Conservation (phyloP, 1,140 invertebrate species). For the Sycobia sp. region DNA sequence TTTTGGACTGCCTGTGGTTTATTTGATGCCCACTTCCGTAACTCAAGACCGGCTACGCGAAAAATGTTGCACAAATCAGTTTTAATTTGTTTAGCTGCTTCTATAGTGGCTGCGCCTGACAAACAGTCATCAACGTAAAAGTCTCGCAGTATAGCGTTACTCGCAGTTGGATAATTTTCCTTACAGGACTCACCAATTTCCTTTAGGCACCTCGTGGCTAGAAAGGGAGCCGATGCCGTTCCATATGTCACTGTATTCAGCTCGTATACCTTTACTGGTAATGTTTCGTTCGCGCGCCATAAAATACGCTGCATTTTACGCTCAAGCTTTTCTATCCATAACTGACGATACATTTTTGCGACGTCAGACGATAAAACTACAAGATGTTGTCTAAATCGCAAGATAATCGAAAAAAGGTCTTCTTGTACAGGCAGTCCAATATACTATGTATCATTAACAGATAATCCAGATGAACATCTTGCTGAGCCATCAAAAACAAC, state of each 20-base stretch:
- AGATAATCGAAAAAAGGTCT: slow-evolving; percentile 25
- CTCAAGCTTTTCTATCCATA: slow-evolving; percentile 25
- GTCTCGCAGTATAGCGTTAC: slow-evolving; percentile 36
- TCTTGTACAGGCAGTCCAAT: slow-evolving; percentile 34
- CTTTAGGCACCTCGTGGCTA: slow-evolving; percentile 16
- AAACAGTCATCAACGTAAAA: slow-evolving; percentile 39
- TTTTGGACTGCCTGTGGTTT: too few relatives aligned
- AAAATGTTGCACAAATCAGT: too few relatives aligned
- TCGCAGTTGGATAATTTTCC: not conserved
- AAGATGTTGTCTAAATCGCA: slow-evolving; percentile 33
- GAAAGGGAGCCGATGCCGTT: slow-evolving; percentile 7
- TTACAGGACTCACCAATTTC: slow-evolving; percentile 8
- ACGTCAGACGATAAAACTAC: slow-evolving; percentile 39
- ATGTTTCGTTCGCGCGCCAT: too few relatives aligned
- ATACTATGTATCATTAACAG: slow-evolving; percentile 45
- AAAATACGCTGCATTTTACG: slow-evolving; percentile 35
- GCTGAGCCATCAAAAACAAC: slow-evolving; percentile 5
- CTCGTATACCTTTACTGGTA: slow-evolving; percentile 12
- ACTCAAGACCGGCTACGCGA: too few relatives aligned
- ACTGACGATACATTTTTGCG: slow-evolving; percentile 40
- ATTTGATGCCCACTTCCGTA: too few relatives aligned
- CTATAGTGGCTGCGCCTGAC: slow-evolving; percentile 37
- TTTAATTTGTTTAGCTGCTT: too few relatives aligned
- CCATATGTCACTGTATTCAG: slow-evolving; percentile 28
- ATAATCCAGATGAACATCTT: not conserved